Percentiles rank a stretch among this genome's conserved stretches.
Conservation (phyloP, 2,888 invertebrate species). For the Agrilus biguttatus region DNA sequence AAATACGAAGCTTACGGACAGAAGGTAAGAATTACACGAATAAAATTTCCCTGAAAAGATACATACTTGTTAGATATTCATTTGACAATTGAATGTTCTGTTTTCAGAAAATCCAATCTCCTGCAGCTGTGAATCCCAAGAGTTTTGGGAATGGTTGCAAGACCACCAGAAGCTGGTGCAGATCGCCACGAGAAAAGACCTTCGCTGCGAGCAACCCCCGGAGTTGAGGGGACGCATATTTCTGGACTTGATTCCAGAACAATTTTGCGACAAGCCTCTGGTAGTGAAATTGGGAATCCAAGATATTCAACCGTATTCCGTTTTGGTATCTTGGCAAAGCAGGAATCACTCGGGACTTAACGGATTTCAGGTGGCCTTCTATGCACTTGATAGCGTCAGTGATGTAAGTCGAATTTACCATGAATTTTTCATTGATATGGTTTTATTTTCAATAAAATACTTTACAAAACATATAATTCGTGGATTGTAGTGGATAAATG, state of each 20-base stretch:
- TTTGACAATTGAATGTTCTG: neutral
- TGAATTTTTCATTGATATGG: no score
- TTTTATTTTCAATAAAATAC: no score
- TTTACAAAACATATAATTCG: no score
- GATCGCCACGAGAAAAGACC: constrained; percentile 18
- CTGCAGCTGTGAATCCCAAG: constrained; percentile 81
- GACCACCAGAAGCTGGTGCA: constrained; percentile 66
- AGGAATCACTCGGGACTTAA: constrained; percentile 72
- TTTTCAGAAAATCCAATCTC: constrained; percentile 71
- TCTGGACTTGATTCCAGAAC: constrained; percentile 62
- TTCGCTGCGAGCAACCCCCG: constrained; percentile 73
- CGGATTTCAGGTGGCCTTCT: constrained; percentile 76
- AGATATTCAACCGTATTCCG: constrained; percentile 76
- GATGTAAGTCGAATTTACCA: constrained; percentile 30
- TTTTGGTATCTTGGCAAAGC: constrained; percentile 80
- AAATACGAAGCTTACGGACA: constrained; percentile 59
- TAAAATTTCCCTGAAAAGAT: no score
- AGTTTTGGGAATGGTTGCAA: constrained; percentile 84
- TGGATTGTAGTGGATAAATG: no score
- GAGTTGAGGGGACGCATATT: constrained; percentile 62
- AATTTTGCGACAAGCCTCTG: constrained; percentile 73
- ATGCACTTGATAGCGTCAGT: constrained; percentile 47
- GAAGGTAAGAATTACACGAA: constrained; percentile 50
- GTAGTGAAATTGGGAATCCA: constrained; percentile 73
- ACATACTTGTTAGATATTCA: neutral